A percentile compares a stretch with the other conserved stretches of the same genome.
phyloP scores from a whole-genome alignment of 2,113 vertebrate species.

The Catharus bicknelli region DNA sequence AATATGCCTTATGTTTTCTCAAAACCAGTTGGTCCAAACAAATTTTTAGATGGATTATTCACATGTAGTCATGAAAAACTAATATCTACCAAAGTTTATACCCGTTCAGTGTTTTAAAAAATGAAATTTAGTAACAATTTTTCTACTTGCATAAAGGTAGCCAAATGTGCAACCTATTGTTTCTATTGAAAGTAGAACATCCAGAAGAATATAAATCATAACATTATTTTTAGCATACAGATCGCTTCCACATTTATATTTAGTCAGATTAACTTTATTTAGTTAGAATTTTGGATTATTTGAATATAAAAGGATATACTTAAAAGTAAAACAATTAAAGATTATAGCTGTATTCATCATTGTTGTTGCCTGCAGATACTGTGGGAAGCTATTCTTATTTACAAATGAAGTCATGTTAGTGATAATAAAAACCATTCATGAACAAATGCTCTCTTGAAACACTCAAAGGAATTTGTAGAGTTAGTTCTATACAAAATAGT shows the following conservation, averaged over 20 bases:
- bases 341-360: neutral
- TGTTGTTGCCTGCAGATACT: neutral
- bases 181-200: neutral
- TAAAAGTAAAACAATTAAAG: neutral
- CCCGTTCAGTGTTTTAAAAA: neutral
- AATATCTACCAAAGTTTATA: neutral
- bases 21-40: neutral
- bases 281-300: neutral
- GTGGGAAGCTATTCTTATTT: neutral
- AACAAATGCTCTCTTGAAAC: constrained; percentile 15
- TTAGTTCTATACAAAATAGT: neutral
- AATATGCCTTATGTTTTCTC: neutral
- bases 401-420: neutral
- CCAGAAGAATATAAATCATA: neutral
- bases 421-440: neutral
- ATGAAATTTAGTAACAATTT: neutral
- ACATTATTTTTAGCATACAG: neutral
- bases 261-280: neutral
- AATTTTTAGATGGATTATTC: neutral
- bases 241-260: neutral
- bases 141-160: neutral
- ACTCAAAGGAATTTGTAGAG: constrained; percentile 13
- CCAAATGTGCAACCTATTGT: neutral
- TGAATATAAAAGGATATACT: neutral
- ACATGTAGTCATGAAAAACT: neutral